Conservation (phyloP, 1,140 invertebrate species). For the Nasonia longicornis region DNA sequence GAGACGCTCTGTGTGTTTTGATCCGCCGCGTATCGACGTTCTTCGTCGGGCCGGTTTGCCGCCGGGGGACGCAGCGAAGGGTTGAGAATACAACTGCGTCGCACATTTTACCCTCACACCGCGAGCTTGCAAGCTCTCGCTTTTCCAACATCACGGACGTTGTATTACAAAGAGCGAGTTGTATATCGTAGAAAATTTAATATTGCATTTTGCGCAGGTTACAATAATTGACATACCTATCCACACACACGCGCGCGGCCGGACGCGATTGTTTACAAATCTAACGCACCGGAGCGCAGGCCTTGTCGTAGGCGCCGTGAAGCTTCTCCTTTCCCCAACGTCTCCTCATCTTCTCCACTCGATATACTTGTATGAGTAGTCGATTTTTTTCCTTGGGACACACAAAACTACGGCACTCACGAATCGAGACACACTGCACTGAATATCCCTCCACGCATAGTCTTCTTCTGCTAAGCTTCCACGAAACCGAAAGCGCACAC, state of each 20-base stretch:
- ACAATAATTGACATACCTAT: neutral
- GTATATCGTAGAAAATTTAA: neutral
- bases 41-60: neutral
- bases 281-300: neutral
- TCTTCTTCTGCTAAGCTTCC: neutral
- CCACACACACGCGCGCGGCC: too few species aligned
- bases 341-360: neutral
- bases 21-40: neutral
- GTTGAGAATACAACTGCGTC: neutral
- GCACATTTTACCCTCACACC: neutral
- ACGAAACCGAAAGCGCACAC: neutral
- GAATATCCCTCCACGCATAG: neutral
- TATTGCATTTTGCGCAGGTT: neutral
- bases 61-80: neutral
- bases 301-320: neutral
- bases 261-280: neutral
- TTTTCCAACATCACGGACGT: neutral
- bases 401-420: neutral
- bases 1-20: neutral
- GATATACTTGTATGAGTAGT: neutral
- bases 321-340: neutral
- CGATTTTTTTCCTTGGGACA: neutral
- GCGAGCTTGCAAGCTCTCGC: constrained; percentile 13
- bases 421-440: neutral
- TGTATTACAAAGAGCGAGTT: neutral